A percentile compares a stretch with the other conserved stretches of the same genome.
phyloP scores from a whole-genome alignment of 2,888 invertebrate species.

The Aphrophora alni region DNA sequence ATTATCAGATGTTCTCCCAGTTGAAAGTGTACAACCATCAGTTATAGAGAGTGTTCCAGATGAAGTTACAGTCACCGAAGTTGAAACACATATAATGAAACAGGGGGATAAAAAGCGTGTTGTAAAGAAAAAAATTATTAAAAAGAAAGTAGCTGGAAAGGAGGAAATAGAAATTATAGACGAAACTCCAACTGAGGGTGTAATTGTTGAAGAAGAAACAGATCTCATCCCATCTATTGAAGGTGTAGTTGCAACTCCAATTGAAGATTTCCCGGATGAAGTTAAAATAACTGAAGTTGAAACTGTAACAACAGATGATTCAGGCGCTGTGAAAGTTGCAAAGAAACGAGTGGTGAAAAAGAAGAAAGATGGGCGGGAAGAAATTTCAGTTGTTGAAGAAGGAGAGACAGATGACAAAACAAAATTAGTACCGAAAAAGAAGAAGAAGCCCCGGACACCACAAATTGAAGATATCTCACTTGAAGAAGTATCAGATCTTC shows the following conservation, averaged over 20 bases:
- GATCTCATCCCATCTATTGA: conserved; percentile 19
- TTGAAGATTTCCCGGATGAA: conserved; percentile 35
- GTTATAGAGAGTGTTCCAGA: conserved; percentile 56
- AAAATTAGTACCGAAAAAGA: conserved; percentile 49
- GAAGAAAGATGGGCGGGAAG: conserved; percentile 43
- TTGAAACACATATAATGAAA: conserved; percentile 48
- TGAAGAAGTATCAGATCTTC: conserved; percentile 28
- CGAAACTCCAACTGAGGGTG: conserved; percentile 23
- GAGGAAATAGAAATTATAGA: conserved; percentile 42
- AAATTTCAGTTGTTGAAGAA: conserved; percentile 39
- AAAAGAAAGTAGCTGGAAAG: conserved; percentile 41
- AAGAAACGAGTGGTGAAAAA: conserved; percentile 38
- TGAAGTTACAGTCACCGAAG: conserved; percentile 40
- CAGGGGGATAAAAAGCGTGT: conserved; percentile 28
- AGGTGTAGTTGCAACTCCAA: conserved; percentile 23
- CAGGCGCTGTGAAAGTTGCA: conserved; percentile 19
- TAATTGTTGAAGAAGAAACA: conserved; percentile 16
- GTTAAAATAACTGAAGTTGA: conserved; percentile 39
- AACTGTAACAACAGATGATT: conserved; percentile 50
- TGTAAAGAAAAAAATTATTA: conserved; percentile 37
- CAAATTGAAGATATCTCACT: conserved; percentile 12
- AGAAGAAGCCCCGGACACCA: conserved; percentile 29
- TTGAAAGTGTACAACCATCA: conserved; percentile 58
- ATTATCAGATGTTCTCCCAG: conserved; percentile 19
- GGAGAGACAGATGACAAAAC: conserved; percentile 8